These are phyloP conservation scores for Drosophila mettleri DNA, from an alignment of 2,888 invertebrate species.

Conservation along the genomic window DNA sequence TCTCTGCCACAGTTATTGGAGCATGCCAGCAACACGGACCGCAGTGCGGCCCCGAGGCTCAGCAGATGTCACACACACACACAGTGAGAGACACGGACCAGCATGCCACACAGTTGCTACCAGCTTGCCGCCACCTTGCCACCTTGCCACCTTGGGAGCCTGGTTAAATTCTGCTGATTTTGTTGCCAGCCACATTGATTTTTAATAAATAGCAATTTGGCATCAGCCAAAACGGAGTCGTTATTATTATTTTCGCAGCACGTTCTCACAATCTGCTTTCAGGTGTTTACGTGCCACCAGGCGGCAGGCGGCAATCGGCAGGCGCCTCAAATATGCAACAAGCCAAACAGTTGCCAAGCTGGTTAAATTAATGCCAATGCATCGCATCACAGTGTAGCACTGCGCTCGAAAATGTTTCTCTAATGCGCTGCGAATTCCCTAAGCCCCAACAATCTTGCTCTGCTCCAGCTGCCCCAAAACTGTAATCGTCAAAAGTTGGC, in stretches of 20 bases:
- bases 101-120: constrained; percentile 17
- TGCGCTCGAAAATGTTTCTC: constrained; percentile 24
- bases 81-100: constrained; percentile 6
- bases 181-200: constrained; percentile 72
- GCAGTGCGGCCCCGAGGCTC: constrained; percentile 47
- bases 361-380: constrained; percentile 48
- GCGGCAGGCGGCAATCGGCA: background rate
- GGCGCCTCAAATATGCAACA: constrained; percentile 67
- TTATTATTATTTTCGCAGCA: constrained; percentile 69
- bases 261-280: constrained; percentile 50
- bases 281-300: constrained; percentile 41
- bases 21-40: constrained; percentile 57
- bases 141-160: constrained; percentile 29
- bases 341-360: constrained; percentile 35
- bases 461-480: background rate
- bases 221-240: constrained; percentile 60
- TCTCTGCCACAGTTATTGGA: constrained; percentile 64
- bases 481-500: constrained; percentile 8
- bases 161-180: constrained; percentile 75
- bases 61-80: constrained; percentile 29
- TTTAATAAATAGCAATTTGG: constrained; percentile 78
- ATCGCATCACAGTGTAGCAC: background rate
- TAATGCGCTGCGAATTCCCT: constrained; percentile 39
- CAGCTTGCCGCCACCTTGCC: background rate
- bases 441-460: constrained; percentile 12